Evolutionary conservation across 2,888 invertebrate genomes (phyloP), one percentile per base, ranked within the genome.

Genomic region (Bellardia pandia): DNA sequence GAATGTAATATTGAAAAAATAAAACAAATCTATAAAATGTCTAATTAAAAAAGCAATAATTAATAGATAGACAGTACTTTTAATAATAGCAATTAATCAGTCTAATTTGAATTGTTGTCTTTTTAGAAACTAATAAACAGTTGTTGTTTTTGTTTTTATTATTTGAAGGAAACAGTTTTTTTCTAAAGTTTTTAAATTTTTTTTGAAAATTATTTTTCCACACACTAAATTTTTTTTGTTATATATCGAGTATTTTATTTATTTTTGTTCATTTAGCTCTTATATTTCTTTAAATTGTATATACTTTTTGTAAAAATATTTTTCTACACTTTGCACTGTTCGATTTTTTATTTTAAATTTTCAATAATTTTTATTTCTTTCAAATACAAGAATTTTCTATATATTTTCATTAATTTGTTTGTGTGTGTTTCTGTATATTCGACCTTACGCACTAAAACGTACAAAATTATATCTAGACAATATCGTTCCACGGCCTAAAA

Each of bases 401-500:
- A 69, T 60, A 33, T 51, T 30, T 69, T 33, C 58, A 68, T 60
- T 14, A 40, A 30, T 62, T 33, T 45, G n/a, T 78, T 51, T 13
- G 56, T 58, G n/a, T 33, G 33, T 60, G 3, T 76, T 5, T 69
- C 53, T 56, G 33, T 71, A 8, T n/a, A 51, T 72, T 79, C 76
- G 85, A 87, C 87, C 85, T 82, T 87, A 85, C 87, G 85, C 87
- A 82, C 87, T 87, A 85, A 72, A 78, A 81, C 71, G 81, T 80
- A 69, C 13, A 77, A 84, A 80, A 77, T 80, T 74, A 62, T 86
- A 68, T 78, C 64, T 78, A 81, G 78, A 87, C 85, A 85, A 87
- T 85, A 85, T 87, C 87, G 86, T 69, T 85, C 86, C 88, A 88
- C 86, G 85, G 83, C 79, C 88, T 83, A 80, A 85, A 83, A 72